Base-by-base conservation (phyloP, 1,140 invertebrate species). In the Papilio dardanus region DNA sequence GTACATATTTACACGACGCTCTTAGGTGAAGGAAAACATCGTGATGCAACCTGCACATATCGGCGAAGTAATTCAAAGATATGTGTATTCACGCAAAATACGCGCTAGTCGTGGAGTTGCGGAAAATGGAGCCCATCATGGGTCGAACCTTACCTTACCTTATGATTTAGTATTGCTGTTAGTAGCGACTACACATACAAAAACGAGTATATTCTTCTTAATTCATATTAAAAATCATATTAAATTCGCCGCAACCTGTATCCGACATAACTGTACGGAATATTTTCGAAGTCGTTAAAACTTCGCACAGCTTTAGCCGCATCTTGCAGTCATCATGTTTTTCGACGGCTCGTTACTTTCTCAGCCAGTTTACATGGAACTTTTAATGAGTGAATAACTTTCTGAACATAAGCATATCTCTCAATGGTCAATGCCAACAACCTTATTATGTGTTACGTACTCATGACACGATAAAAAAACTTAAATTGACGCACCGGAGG, bases 401-500 rank as follows among this genome's bases (percentile, higher is more conserved):
- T 68, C 7, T 35, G 19, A 21, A 35, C 33, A 5, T n/a, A 50
- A 14, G 10, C 54, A 28, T 16, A 35, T 37, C 68, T 35, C 19
- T 30, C 71, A 78, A 73, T 78, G 74, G 35, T 40, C 67, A 46
- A 31, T 12, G 35, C 62, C 73, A 74, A 42, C 67, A 75, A n/a
- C 66, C 74, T 75, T 40, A 75, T 71, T 78, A 78, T 71, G 54
- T 58, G 8, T 65, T 21, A 42, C 30, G 50, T 24, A 46, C 24
- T 30, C 54, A 30, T 0, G 50, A 19, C 3, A 54, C 50, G 16
- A 46, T 46, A n/a, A 28, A 8, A n/a, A n/a, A n/a, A n/a, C n/a
- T n/a, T n/a, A n/a, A n/a, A n/a, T n/a, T n/a, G n/a, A n/a, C n/a
- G n/a, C n/a, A n/a, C n/a, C n/a, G n/a, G n/a, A n/a, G n/a, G n/a